These are phyloP conservation scores for Nyctibius grandis DNA, from an alignment of 2,797 vertebrate genomes.

Conservation along the genomic window DNA sequence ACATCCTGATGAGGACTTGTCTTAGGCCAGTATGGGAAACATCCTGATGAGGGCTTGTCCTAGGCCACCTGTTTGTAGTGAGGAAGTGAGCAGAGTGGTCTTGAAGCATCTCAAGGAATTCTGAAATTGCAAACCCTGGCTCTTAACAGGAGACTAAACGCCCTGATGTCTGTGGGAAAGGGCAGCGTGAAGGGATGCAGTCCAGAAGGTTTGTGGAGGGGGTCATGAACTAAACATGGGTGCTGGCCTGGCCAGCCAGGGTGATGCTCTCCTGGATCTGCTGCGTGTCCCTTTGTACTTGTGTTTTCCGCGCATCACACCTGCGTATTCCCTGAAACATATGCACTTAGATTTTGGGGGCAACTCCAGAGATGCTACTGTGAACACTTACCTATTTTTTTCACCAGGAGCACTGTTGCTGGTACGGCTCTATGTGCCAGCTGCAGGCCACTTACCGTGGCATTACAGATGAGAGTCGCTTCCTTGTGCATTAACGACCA, in stretches of 20 bases:
- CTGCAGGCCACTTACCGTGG: not conserved
- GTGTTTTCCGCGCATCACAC: not conserved
- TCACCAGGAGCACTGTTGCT: not conserved
- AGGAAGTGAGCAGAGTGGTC: not conserved
- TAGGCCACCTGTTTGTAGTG: not conserved
- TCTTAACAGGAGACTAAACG: not conserved
- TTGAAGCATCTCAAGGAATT: not conserved
- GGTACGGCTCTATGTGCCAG: not conserved
- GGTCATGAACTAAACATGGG: too few relatives aligned
- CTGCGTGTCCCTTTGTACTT: not conserved
- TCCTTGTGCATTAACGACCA: too few relatives aligned
- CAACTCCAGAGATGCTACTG: not conserved
- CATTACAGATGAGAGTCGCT: not conserved
- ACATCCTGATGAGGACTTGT: too few relatives aligned
- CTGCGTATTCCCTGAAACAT: not conserved
- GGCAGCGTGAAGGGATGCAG: accelerated
- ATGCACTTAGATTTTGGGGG: not conserved
- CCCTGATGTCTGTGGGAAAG: accelerated
- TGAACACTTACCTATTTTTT: not conserved
- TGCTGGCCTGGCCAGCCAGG: not conserved
- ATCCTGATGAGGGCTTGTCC: too few relatives aligned
- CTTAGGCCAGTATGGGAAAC: too few relatives aligned
- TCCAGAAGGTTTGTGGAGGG: not conserved
- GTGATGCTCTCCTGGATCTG: not conserved
- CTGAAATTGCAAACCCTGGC: not conserved